Base-by-base conservation (phyloP, 92 coral and sea anemone genomes). In the Plumapathes pennacea region DNA sequence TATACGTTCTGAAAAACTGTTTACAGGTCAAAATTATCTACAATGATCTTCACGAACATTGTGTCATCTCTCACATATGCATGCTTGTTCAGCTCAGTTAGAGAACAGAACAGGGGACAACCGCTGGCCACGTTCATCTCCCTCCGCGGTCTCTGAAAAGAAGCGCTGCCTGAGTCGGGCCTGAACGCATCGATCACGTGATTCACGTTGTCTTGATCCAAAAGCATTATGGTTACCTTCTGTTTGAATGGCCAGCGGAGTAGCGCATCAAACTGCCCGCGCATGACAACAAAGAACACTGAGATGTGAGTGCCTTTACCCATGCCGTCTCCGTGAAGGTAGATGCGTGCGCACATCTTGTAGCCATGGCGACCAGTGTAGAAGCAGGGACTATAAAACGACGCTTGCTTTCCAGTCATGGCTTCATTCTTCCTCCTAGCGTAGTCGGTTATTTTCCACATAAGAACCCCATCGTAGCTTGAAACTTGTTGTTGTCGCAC, bases 111-210 rank as follows among this genome's bases (percentile, higher is more conserved):
- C 82, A 85, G 47, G 3, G 94, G 89, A 21, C 97, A 85, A 1
- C 97, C 94, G 25, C 86, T 81, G 20, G 94, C 97, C 32, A 89
- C 64, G 54, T 89, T 89, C 53, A 83, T 85, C 18, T 89, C 84
- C 20, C 76, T 78, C 23, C 69, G 43, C 12, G 94, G 97, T 30
- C 77, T 76, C 46, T 89, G 97, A 60, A 89, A 89, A 11, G 89
- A 80, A 0, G 97, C 80, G 71, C 94, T 89, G 60, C 60, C 67
- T 0, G 97, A 94, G 55, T 89, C 97, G 4, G 97, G 97, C 0
- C 84, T 59, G 64, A 89, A 89, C 13, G 94, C 88, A 30, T 85
- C 94, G 30, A 89, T 69, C 57, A 89, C 77, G 61, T 89, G 97
- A 34, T 85, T 85, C 15, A 80, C 71, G 23, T 87, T 79, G 25